These are phyloP conservation scores for Collichthys lucidus DNA, from an alignment of 2,113 vertebrate genomes.

Conservation along the genomic window DNA sequence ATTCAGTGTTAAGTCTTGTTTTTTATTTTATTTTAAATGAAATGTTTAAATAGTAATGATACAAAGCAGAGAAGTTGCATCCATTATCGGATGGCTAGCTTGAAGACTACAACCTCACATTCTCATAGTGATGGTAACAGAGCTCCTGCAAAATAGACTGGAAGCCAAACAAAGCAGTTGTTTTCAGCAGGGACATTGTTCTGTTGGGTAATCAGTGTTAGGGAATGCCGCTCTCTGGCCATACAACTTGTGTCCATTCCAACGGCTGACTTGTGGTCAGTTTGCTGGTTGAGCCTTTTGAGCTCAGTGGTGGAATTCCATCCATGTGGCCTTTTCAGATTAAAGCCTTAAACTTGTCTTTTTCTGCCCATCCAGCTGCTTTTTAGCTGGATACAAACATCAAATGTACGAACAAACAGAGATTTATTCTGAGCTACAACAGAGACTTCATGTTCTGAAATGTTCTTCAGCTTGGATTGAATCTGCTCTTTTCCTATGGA, in stretches of 20 bases:
- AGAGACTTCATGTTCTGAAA: no score
- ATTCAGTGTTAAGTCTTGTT: no score
- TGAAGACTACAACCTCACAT: neutral
- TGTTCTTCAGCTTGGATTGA: no score
- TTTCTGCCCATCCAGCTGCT: neutral
- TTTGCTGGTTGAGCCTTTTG: conserved; percentile 14
- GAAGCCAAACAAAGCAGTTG: neutral
- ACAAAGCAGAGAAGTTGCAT: no score
- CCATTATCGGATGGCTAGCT: no score
- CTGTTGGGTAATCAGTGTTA: neutral
- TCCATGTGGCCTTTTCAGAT: conserved; percentile 47
- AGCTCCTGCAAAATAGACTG: neutral
- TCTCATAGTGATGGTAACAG: neutral
- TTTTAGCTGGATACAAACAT: neutral
- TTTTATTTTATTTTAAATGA: no score
- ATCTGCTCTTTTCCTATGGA: neutral
- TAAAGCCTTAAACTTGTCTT: conserved; percentile 11
- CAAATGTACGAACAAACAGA: neutral
- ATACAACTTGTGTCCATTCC: conserved; percentile 16
- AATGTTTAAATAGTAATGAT: no score
- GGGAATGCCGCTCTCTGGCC: neutral
- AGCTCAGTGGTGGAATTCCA: conserved; percentile 34
- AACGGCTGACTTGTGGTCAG: conserved; percentile 23
- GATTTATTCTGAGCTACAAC: neutral
- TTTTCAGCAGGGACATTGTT: neutral